phyloP scores from a whole-genome alignment of 2,888 invertebrate genomes.

The Venustoraphidia nigricollis region DNA sequence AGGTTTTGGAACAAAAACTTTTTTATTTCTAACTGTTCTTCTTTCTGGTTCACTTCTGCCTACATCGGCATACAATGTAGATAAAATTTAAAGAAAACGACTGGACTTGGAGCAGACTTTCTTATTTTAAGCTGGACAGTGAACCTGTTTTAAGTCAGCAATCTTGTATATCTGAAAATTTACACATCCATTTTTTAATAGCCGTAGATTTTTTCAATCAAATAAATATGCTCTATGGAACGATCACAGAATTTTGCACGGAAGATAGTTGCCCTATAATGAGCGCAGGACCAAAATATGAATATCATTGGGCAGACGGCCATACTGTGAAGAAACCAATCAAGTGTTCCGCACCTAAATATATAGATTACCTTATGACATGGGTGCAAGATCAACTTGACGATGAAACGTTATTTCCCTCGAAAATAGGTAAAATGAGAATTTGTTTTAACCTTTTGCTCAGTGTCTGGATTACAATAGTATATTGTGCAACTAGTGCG shows the following conservation, averaged over 20 bases:
- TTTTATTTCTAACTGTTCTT: too few species aligned
- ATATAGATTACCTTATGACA: slow-evolving; percentile 98
- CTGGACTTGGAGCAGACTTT: too few species aligned
- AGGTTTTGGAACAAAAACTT: too few species aligned
- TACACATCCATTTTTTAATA: slow-evolving; percentile 29
- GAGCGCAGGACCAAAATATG: slow-evolving; percentile 98
- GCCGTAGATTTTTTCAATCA: slow-evolving; percentile 99
- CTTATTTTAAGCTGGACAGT: too few species aligned
- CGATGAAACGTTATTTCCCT: slow-evolving; percentile 95
- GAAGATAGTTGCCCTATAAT: slow-evolving; percentile 95
- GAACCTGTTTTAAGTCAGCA: too few species aligned
- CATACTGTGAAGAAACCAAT: slow-evolving; percentile 96
- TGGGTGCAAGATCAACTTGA: slow-evolving; percentile 99
- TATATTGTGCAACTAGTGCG: too few species aligned
- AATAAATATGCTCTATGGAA: slow-evolving; percentile 99
- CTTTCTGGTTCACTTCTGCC: too few species aligned
- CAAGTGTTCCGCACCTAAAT: slow-evolving; percentile 97
- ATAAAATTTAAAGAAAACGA: too few species aligned
- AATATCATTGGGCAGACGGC: slow-evolving; percentile 99
- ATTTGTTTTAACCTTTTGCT: slow-evolving; percentile 2
- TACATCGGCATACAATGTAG: too few species aligned
- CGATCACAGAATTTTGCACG: slow-evolving; percentile 98
- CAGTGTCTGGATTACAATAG: too few species aligned
- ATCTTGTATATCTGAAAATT: neutral
- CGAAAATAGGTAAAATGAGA: slow-evolving; percentile 65